A percentile compares a stretch with the other conserved stretches of the same genome.
Evolutionary conservation across 1,140 invertebrate genomes (phyloP).

Genomic region (Drosophila guanche): DNA sequence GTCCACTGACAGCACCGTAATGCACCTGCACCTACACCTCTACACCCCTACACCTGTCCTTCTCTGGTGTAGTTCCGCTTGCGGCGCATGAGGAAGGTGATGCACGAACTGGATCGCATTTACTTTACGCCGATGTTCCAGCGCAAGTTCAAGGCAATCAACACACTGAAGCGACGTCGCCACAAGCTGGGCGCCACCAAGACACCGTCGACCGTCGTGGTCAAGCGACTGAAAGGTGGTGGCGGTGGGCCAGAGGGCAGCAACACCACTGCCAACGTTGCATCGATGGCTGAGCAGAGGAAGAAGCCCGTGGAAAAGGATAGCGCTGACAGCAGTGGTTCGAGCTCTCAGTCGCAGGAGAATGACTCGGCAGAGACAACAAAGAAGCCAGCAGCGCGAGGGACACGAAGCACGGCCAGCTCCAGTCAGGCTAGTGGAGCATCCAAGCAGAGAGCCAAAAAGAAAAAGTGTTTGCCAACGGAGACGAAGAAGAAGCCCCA

Average conservation of each 20-base stretch:
- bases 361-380: not conserved
- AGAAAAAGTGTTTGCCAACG: conserved; percentile 51
- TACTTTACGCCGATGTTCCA: conserved; percentile 78
- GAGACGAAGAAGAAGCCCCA: conserved; percentile 46
- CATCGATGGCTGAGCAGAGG: not conserved
- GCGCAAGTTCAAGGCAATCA: conserved; percentile 67
- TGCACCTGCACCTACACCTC: not conserved
- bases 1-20: not conserved
- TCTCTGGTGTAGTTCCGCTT: conserved; percentile 54
- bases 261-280: not conserved
- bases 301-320: not conserved
- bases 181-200: conserved; percentile 49
- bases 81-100: conserved; percentile 75
- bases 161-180: conserved; percentile 54
- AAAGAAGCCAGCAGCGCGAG: not conserved
- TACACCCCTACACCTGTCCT: conserved; percentile 1
- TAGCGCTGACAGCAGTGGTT: not conserved
- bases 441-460: conserved; percentile 38
- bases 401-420: not conserved
- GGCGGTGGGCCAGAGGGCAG: not conserved
- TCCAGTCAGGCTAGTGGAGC: not conserved
- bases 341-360: not conserved
- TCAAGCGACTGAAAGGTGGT: conserved; percentile 40
- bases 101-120: conserved; percentile 77
- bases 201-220: not conserved